Base-by-base conservation (phyloP, 2,888 invertebrate genomes). In the Chrysolina haemoptera region DNA sequence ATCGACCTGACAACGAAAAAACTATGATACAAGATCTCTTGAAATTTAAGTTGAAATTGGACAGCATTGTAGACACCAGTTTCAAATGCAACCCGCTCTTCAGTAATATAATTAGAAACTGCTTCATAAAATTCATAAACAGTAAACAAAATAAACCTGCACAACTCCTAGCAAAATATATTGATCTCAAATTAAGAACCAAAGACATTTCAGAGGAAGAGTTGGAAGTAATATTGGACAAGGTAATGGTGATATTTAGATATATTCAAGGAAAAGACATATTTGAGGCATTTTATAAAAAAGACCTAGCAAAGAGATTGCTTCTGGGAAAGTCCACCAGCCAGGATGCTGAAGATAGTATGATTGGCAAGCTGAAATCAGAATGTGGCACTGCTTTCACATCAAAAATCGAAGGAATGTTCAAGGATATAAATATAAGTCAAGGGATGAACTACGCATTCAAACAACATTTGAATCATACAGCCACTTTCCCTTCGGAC, bases 231-330 rank as follows among this genome's bases (percentile, higher is more conserved):
- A 91, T 98, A 63, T 89, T 99, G 48, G 98, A 98, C 88, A 98
- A 98, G 88, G 97, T 98, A 62, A 98, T 99, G 96, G 97, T 98
- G 16, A 89, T 99, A 55, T 99, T 99, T 90, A 92, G 99, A 76
- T 99, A 98, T 86, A 98, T 99, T 82, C 98, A 99, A 87, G 98
- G 98, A 48, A 99, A 99, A 88, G 99, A 99, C 88, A 98, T 99
- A 0, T 99, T 99, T 87, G 99, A 99, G 87, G 99, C 99, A 0
- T 99, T 99, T 89, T 99, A 99, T 87, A 99, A 99, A 88, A 98
- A 98, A 89, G 98, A 98, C 88, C 89, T 99, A 79, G 98, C 99
- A 0, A 99, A 99, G 87, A 91, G 99, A 79, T 89, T 99, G 77
- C 89, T 99, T 10, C 95, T 99, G 0, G 98, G 98, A 0, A 98